Conservation (phyloP, 2,113 vertebrate genomes). For the Gobiocypris rarus region DNA sequence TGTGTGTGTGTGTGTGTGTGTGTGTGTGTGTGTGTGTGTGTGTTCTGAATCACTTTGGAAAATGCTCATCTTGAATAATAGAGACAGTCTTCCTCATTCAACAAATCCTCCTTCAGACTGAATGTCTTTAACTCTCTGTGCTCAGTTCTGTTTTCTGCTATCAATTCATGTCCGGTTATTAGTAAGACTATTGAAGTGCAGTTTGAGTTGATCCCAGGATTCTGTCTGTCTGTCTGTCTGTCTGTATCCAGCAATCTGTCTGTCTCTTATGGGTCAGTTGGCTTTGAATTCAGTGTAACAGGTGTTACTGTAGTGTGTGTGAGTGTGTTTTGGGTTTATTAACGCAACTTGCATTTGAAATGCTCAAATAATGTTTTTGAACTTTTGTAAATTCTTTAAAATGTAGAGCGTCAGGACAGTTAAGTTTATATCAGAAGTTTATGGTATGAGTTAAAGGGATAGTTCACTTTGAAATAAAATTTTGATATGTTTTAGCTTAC, state of each 20-base stretch:
- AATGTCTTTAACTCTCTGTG: slow-evolving; percentile 24
- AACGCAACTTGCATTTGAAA: background rate
- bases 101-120: background rate
- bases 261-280: slow-evolving; percentile 22
- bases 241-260: slow-evolving; percentile 9
- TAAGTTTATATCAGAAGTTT: background rate
- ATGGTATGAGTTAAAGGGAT: background rate
- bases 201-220: background rate
- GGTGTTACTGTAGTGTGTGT: background rate
- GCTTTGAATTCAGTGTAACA: background rate
- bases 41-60: background rate
- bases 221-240: slow-evolving; percentile 57
- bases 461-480: too few relatives aligned
- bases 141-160: background rate
- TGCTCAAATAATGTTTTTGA: background rate
- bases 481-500: too few relatives aligned
- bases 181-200: background rate
- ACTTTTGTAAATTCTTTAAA: background rate
- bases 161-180: background rate
- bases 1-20: slow-evolving; percentile 3
- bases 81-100: background rate
- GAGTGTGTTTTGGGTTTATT: background rate
- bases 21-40: background rate
- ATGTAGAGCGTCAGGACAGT: background rate
- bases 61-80: background rate